These are phyloP conservation scores for Morus bassanus DNA, from an alignment of 2,797 vertebrate genomes.

Conservation along the genomic window DNA sequence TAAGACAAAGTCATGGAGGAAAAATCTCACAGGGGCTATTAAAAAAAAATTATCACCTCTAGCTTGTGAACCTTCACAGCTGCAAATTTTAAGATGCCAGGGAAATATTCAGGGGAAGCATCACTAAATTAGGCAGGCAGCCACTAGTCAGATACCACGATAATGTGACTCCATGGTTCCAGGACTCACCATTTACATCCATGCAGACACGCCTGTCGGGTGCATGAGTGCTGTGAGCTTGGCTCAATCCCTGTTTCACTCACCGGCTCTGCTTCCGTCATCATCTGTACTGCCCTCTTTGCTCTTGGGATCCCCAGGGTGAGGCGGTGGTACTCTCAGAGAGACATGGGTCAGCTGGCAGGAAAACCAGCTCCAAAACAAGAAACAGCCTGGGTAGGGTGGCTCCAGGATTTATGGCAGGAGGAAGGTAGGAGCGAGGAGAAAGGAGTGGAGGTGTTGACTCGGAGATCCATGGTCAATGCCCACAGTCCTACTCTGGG, in stretches of 20 bases:
- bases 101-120: background rate
- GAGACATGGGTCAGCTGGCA: background rate
- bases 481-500: background rate
- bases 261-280: background rate
- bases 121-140: background rate
- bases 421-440: background rate
- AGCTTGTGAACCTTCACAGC: background rate
- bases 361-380: background rate
- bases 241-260: background rate
- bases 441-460: background rate
- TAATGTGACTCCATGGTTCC: background rate
- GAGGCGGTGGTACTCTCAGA: background rate
- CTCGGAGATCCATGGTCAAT: background rate
- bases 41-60: background rate
- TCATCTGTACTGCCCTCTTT: background rate
- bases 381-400: background rate
- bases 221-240: background rate
- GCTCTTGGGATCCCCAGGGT: background rate
- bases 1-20: background rate
- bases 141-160: rapidly evolving
- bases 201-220: rapidly evolving
- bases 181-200: background rate
- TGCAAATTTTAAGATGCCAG: background rate
- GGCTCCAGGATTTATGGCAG: background rate
- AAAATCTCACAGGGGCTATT: background rate